Evolutionary conservation across 2,888 invertebrate genomes (phyloP), one percentile per base, ranked within the genome.

Genomic region (Cenopis cana): DNA sequence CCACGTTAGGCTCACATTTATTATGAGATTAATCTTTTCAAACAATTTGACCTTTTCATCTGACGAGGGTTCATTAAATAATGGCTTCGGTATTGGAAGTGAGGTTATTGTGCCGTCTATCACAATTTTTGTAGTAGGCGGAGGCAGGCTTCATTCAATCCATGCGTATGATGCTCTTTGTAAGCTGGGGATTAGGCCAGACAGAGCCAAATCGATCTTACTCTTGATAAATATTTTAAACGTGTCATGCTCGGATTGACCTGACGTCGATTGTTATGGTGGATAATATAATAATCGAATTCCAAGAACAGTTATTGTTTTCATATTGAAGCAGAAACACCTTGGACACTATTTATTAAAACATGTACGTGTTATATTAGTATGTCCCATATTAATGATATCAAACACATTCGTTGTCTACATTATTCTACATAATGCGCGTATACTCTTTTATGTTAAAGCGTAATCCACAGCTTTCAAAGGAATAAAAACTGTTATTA

Each of bases 1-100:
- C 84, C 85, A 85, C 86, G 85, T 89, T 88, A 85, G 86, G 83
- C 87, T 88, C 89, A 88, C 90, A 92, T 92, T 91, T 90, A 89
- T 92, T 89, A 91, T 85, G 85, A 90, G 93, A 93, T 93, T 93
- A 93, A 93, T 93, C 93, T 92, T 90, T 90, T 90, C 89, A 93
- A 93, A 93, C 90, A 92, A 92, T 93, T 92, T 93, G 93, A 93
- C 93, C 93, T 93, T 91, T 92, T 85, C 90, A 90, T 90, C 86
- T 91, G 93, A 92, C 93, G 91, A 93, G 93, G 93, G 92, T 93
- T 92, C 91, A 93, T 93, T 91, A 92, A 93, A 91, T 93, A 93
- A 93, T 91, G 86, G 86, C 88, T 85, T 87, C 83, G 84, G 88
- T 91, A 91, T 92, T 89, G 91, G 89, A 87, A 86, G 85, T 85